Conservation (phyloP, 2,113 vertebrate species). For the Xiphorhynchus elegans region DNA sequence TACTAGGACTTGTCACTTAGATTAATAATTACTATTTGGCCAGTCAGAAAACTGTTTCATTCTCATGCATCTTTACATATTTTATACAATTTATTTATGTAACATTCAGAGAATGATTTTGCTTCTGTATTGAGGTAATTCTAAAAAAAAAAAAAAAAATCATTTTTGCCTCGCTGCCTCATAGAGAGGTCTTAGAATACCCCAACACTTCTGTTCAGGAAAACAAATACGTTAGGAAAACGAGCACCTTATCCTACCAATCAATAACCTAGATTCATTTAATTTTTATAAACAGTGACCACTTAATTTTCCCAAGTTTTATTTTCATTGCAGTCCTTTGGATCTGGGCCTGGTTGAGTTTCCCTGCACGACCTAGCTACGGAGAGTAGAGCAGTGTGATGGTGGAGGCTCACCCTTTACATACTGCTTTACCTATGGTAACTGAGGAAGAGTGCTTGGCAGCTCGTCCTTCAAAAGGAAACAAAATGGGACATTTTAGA, state of each 20-base stretch:
- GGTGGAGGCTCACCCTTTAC: not conserved
- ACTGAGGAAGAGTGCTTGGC: not conserved
- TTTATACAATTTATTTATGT: not conserved
- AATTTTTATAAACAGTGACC: not conserved
- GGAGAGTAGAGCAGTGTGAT: not conserved
- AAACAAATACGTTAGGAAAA: not conserved
- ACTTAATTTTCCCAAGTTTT: not conserved
- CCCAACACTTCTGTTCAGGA: not conserved
- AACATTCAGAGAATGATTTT: not conserved
- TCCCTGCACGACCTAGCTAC: not conserved
- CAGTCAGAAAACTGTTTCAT: not conserved
- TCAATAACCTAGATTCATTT: not conserved
- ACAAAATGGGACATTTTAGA: not conserved
- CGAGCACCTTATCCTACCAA: not conserved
- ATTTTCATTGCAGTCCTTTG: not conserved
- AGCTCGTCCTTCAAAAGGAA: not conserved
- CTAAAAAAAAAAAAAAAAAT: not conserved
- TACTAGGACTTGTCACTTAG: not conserved
- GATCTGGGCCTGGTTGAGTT: not conserved
- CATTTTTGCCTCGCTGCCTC: not conserved
- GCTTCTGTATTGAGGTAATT: not conserved
- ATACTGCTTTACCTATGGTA: not conserved
- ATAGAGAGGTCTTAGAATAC: not conserved
- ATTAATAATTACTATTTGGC: not conserved
- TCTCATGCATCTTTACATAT: not conserved